Evolutionary conservation across 2,888 invertebrate genomes (phyloP).

Genomic region (Brachypalpus laphriformis): DNA sequence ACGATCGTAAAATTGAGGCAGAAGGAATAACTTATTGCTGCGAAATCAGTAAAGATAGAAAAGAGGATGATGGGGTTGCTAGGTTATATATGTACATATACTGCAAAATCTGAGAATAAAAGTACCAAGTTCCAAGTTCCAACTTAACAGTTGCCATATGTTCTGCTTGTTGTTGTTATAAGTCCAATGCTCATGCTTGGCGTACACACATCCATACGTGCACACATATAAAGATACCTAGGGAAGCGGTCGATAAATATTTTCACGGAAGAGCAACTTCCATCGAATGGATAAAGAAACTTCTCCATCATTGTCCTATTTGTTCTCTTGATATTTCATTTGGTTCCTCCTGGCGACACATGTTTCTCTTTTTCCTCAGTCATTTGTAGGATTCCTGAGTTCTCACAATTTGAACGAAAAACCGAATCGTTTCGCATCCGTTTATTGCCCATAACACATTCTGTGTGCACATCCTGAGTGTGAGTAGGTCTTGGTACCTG

Average conservation of each 20-base stretch:
- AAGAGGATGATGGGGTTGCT: conserved; percentile 2
- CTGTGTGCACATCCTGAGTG: not conserved
- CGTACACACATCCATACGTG: not conserved
- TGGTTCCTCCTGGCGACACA: conserved; percentile 43
- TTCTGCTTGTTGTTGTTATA: conserved; percentile 41
- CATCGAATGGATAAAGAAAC: conserved; percentile 30
- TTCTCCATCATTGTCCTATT: conserved; percentile 55
- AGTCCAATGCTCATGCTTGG: conserved; percentile 1
- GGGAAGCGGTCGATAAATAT: conserved; percentile 2
- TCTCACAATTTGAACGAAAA: conserved; percentile 25
- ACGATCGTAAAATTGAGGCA: conserved; percentile 35
- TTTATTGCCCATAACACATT: conserved; percentile 49
- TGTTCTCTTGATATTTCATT: conserved; percentile 56
- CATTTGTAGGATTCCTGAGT: conserved; percentile 32
- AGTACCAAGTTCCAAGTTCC: conserved; percentile 39
- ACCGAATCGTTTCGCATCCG: conserved; percentile 17
- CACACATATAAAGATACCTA: not conserved
- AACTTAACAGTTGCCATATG: conserved; percentile 47
- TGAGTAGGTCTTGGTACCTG: conserved; percentile 46
- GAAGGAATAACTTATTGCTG: conserved; percentile 52
- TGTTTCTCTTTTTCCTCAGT: conserved; percentile 44
- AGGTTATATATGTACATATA: not conserved
- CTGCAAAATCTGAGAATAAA: conserved; percentile 17
- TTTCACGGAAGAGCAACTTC: conserved; percentile 39
- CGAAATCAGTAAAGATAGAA: conserved; percentile 19